A percentile compares a stretch with the other conserved stretches of the same genome.
Evolutionary conservation across 2,113 vertebrate genomes (phyloP).

Genomic region (Brienomyrus brachyistius): DNA sequence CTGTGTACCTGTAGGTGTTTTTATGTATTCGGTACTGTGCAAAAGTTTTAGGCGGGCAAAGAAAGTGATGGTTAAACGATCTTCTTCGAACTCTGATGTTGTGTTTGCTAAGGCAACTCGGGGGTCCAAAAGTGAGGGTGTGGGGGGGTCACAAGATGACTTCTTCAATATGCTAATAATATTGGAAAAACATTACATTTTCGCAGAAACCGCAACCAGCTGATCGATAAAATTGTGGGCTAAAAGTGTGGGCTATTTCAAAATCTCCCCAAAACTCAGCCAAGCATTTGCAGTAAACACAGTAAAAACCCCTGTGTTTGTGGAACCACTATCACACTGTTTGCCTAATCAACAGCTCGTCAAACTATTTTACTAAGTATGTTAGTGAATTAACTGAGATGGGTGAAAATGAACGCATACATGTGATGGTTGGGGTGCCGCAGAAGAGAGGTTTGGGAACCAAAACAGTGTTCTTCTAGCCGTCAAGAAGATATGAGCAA

Average conservation of each 20-base stretch:
- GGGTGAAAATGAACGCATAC: background rate
- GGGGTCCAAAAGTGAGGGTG: no score
- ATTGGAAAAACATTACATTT: background rate
- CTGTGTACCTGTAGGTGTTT: background rate
- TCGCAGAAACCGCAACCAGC: background rate
- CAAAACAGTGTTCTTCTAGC: background rate
- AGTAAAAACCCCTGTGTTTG: background rate
- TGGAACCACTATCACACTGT: background rate
- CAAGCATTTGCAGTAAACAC: background rate
- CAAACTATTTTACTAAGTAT: background rate
- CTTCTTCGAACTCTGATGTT: background rate
- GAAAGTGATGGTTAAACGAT: background rate
- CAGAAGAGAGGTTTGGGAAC: background rate
- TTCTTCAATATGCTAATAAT: background rate
- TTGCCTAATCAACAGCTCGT: background rate
- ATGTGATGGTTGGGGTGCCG: background rate
- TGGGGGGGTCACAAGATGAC: background rate
- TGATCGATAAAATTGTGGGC: background rate
- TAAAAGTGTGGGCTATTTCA: background rate
- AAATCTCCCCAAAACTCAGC: background rate
- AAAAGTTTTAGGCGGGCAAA: background rate
- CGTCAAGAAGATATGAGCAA: background rate
- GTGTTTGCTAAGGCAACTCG: background rate
- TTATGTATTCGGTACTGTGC: background rate
- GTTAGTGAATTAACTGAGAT: background rate